phyloP scores from a whole-genome alignment of 2,113 vertebrate species.

The Halichoerus grypus region DNA sequence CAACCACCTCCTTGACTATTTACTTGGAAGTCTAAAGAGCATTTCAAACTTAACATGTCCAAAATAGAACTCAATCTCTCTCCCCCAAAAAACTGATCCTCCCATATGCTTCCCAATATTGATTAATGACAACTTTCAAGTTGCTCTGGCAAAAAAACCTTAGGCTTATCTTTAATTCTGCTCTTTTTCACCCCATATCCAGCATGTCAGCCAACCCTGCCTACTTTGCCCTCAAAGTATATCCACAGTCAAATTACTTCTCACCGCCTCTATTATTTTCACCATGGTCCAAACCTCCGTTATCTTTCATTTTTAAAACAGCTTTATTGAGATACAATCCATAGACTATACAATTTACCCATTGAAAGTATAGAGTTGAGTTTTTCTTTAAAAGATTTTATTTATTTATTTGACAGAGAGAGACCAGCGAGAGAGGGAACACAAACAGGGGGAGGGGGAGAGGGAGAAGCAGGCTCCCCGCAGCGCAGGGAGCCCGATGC shows the following conservation, averaged over 20 bases:
- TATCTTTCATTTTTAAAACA: not conserved
- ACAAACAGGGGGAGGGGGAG: too few species aligned
- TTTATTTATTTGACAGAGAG: too few species aligned
- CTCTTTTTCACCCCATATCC: not conserved
- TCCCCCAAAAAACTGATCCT: not conserved
- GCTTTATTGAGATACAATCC: not conserved
- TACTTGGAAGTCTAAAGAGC: not conserved
- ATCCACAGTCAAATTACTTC: not conserved
- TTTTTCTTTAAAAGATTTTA: not conserved
- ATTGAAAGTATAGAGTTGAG: not conserved
- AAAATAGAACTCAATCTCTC: not conserved
- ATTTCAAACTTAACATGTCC: not conserved
- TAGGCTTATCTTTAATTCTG: not conserved
- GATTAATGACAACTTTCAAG: not conserved
- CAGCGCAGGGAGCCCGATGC: too few species aligned
- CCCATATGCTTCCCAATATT: not conserved
- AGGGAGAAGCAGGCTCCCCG: too few species aligned
- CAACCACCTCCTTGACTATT: not conserved
- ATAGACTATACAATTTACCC: not conserved
- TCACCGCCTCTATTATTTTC: not conserved
- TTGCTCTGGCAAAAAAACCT: not conserved
- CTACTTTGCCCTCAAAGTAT: slow-evolving; percentile 19
- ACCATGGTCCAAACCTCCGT: not conserved
- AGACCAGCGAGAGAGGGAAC: too few species aligned
- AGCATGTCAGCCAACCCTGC: not conserved